Evolutionary conservation across 2,113 vertebrate genomes (phyloP), one percentile per base, ranked within the genome.

Genomic region (Gorsachius goisagi): DNA sequence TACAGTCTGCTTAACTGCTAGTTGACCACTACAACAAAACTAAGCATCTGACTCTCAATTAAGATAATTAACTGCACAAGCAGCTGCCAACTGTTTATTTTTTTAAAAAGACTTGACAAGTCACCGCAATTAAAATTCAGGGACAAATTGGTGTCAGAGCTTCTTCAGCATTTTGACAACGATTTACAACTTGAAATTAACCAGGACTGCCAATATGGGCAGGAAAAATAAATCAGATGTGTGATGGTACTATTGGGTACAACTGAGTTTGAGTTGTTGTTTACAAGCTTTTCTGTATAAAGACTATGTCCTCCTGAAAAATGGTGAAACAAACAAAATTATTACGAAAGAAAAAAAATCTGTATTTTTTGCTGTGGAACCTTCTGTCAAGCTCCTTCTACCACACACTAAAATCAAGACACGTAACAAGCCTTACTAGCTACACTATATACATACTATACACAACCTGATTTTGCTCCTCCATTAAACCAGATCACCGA

Each of bases 181-280:
- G 32, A 96, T 87, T 96, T 97, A 82, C 67, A 93, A 88, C 67
- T 66, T 92, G 91, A 97, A 98, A 97, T 90, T 94, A 97, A 93
- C 84, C 95, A 96, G 88, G 28, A 64, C 27, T 53, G 58, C 26
- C 45, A 74, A 67, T 33, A 82, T 4, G 9, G 52, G 72, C 58
- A 97, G 72, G 55, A 59, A 92, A 97, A 95, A 81, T 10, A 75
- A 75, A 68, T 11, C 58, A 53, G 39, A 50, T 13, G 5, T 27
- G 14, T 6, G 45, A 45, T 15, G 9, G 47, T 18, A 30, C 23
- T 45, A 27, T 0, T n/a, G 30, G n/a, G 44, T 30, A 39, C 16
- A 55, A 35, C 1, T 2, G 3, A 32, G 45, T 47, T 3, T 23
- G 23, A 52, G 35, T 45, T 60, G 66, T 66, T 55, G 41, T 23